Evolutionary conservation across 2,888 invertebrate species (phyloP).

Genomic region (Orthosia incerta): DNA sequence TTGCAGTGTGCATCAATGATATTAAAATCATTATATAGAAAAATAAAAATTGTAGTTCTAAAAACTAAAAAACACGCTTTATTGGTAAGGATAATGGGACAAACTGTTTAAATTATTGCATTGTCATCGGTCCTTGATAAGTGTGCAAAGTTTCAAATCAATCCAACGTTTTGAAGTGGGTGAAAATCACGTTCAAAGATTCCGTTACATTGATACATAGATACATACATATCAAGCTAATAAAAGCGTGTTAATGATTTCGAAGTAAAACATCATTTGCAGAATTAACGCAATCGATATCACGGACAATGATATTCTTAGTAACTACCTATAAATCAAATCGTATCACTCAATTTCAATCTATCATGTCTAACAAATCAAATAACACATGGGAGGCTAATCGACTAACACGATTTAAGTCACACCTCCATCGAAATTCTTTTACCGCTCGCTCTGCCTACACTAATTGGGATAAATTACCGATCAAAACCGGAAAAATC

Average conservation of each 20-base stretch:
- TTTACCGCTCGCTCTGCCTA: constrained; percentile 51
- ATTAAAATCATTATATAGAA: background rate
- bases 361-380: constrained; percentile 50
- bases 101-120: too few relatives aligned
- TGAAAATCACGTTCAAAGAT: too few relatives aligned
- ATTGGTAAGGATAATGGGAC: too few relatives aligned
- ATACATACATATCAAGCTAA: too few relatives aligned
- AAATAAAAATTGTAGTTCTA: too few relatives aligned
- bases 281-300: background rate
- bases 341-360: constrained; percentile 33
- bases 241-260: too few relatives aligned
- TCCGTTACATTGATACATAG: too few relatives aligned
- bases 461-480: constrained; percentile 76
- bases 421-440: constrained; percentile 53
- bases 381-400: constrained; percentile 54
- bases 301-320: background rate
- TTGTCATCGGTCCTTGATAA: too few relatives aligned
- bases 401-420: constrained; percentile 56
- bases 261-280: background rate
- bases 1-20: too few relatives aligned
- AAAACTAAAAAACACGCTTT: too few relatives aligned
- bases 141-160: too few relatives aligned
- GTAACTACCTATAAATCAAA: background rate
- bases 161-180: too few relatives aligned
- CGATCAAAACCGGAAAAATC: constrained; percentile 78